Conservation (phyloP, 2,888 invertebrate genomes). For the Hirtodrosophila histrioides region DNA sequence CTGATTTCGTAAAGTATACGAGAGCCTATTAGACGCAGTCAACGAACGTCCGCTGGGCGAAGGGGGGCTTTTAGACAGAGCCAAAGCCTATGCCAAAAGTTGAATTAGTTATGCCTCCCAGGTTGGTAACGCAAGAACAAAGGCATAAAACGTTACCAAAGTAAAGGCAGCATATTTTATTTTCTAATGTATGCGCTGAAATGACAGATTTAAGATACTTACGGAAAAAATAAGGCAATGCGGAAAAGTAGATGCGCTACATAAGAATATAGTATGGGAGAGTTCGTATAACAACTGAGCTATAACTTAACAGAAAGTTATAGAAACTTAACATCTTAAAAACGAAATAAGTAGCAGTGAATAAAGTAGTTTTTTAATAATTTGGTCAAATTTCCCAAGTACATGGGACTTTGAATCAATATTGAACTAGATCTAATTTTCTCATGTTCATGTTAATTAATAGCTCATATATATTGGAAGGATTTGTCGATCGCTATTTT, state of each 20-base stretch:
- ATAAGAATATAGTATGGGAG: not conserved
- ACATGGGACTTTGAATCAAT: no score
- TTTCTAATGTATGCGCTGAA: constrained; percentile 58
- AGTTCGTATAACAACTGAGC: no score
- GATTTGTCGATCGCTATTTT: no score
- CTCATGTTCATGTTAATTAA: no score
- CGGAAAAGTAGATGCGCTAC: constrained; percentile 22
- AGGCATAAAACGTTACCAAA: constrained; percentile 49
- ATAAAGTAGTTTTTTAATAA: no score
- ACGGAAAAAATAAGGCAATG: not conserved
- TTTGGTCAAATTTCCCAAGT: no score
- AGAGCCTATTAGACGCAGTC: constrained; percentile 72
- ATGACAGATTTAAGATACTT: constrained; percentile 54
- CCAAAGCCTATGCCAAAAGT: constrained; percentile 41
- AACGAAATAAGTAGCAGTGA: not conserved
- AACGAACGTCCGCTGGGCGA: constrained; percentile 16
- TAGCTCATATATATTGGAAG: no score
- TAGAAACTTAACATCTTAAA: no score
- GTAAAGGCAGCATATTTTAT: constrained; percentile 70
- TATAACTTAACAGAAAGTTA: not conserved
- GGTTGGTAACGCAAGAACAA: constrained; percentile 48
- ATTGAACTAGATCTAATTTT: no score
- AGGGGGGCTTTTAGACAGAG: constrained; percentile 29
- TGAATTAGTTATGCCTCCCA: constrained; percentile 56
- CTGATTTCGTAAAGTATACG: constrained; percentile 67